Base-by-base conservation (phyloP, 2,888 invertebrate species). In the Dichetophora obliterata region DNA sequence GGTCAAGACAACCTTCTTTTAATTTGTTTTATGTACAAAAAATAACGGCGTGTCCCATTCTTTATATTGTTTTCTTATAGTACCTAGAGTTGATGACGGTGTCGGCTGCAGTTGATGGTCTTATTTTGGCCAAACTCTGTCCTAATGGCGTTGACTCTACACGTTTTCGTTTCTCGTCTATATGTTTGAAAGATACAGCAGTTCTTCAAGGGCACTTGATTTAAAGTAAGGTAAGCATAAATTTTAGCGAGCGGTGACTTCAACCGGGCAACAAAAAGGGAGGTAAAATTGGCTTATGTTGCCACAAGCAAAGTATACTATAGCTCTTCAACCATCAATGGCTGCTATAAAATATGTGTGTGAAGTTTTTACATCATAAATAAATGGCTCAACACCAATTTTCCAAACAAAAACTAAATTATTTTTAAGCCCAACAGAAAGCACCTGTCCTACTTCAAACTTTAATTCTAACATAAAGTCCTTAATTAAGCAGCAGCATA, bases 401-500 rank as follows among this genome's bases (percentile, higher is more conserved):
- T 0, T 11, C 11, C 11, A 3, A 4, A 11, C 11, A 4, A 43
- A 43, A 11, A 11, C 14, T 14, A 43, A 43, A 43, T 43, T 14
- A 11, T 43, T 37, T 37, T 43, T 43, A 43, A 43, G 43, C 43
- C 43, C 14, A 11, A 43, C 54, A 54, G 34, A 48, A 54, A 52
- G 54, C 70, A 70, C 70, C 70, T 70, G 70, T 27, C 19, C 70
- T 1, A 52, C 31, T 24, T 54, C 8, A 8, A 14, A 69, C 52
- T 66, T 66, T 66, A 66, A 66, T 66, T 37, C 48, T 66, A 37
- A 37, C 66, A 24, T 48, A 43, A 37, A 24, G 22, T n/a, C 69
- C 50, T 27, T 54, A 52, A 52, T 19, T 11, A 27, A 31, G n/a
- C n/a, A 24, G 31, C 8, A 52, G 31, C 27, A 70, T 31, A 1